Base-by-base conservation (phyloP, 2,888 invertebrate species). In the Cyrtodaria siliqua region DNA sequence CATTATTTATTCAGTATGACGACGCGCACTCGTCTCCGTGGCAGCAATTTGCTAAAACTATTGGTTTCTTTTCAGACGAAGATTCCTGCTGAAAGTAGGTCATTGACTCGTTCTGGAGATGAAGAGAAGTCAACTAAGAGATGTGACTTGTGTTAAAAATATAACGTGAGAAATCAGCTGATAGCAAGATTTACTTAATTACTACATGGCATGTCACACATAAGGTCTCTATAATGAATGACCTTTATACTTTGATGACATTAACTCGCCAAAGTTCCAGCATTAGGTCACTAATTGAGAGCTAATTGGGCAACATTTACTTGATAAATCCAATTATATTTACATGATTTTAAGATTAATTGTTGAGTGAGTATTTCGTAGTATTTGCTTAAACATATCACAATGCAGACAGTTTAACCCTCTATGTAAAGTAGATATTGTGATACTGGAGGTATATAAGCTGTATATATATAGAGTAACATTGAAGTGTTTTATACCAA, bases 61-160 rank as follows among this genome's bases (percentile, higher is more conserved):
- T 33, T 4, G 23, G 20, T 53, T 68, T 60, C 42, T 52, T 60
- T 68, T 18, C 61, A 60, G 68, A 29, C 47, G 20, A 20, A 56
- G 29, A 56, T 24, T 56, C 60, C 47, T 50, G 38, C n/a, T 55
- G 44, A 62, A 84, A 83, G 75, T 86, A 76, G 81, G 86, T 82
- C 85, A 87, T 57, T 75, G 86, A 85, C 88, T 88, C 88, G 86
- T 73, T 88, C 76, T 87, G 81, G 82, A 47, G 40, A 53, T 27
- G 59, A 69, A 67, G 63, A 71, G 67, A 47, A 69, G 60, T 69
- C n/a, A n/a, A n/a, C n/a, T n/a, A n/a, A n/a, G 56, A 68, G 63
- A 64, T 56, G 67, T 63, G 71, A 66, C 23, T 59, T 26, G 47
- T 63, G 53, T 50, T 44, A 64, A 61, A 64, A 49, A 64, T 55